Conservation (phyloP, 2,888 invertebrate genomes). For the Tipula helvola region DNA sequence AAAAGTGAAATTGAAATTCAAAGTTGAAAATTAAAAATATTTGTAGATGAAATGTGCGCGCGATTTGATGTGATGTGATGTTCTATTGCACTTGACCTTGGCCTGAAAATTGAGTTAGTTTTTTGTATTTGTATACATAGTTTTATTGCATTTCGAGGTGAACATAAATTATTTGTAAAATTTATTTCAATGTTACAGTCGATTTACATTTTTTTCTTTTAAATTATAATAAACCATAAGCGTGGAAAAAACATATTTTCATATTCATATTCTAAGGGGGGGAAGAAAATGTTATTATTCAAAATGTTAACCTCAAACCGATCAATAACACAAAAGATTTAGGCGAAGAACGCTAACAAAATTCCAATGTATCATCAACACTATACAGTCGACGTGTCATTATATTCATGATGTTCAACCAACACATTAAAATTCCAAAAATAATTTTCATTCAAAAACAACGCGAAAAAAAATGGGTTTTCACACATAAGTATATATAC, state of each 20-base stretch:
- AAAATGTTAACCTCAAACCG: neutral
- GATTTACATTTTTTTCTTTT: neutral
- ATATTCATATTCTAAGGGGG: too few relatives aligned
- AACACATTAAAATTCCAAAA: neutral
- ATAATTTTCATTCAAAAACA: neutral
- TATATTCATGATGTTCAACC: neutral
- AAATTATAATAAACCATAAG: neutral
- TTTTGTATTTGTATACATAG: neutral
- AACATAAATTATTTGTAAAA: neutral
- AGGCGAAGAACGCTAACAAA: neutral
- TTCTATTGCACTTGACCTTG: neutral
- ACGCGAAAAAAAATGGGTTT: neutral
- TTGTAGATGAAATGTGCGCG: neutral
- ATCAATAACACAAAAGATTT: neutral
- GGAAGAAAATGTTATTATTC: neutral
- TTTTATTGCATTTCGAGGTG: neutral
- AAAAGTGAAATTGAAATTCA: neutral
- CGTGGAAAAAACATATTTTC: neutral
- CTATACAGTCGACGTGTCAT: neutral
- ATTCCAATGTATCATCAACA: neutral
- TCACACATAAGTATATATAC: neutral
- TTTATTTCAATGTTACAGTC: neutral
- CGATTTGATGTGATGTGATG: neutral
- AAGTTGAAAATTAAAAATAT: neutral
- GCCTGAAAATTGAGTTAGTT: neutral